Percentiles rank a stretch among this genome's conserved stretches.
Evolutionary conservation across 2,113 vertebrate species (phyloP).

Genomic region (Hystrix cristata): DNA sequence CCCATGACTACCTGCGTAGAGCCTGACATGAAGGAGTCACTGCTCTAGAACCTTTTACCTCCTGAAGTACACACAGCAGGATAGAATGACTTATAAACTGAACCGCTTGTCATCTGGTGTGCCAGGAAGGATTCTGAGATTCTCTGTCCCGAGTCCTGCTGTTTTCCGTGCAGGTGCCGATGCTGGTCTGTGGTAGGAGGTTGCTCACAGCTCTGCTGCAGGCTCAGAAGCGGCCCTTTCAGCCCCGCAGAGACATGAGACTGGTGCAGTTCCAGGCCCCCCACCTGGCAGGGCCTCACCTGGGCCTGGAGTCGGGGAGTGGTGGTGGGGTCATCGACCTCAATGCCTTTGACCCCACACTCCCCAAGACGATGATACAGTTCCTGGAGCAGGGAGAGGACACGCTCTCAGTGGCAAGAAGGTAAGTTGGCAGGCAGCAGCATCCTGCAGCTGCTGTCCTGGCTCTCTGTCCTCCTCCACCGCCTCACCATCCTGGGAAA

Average conservation of each 20-base stretch:
- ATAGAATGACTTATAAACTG: neutral
- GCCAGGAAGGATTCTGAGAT: neutral
- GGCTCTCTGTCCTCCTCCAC: neutral
- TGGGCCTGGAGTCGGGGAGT: slow-evolving; percentile 92
- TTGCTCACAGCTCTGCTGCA: slow-evolving; percentile 35
- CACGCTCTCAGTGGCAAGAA: slow-evolving; percentile 89
- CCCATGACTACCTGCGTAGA: neutral
- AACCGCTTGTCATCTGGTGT: neutral
- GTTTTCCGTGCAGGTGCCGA: slow-evolving; percentile 73
- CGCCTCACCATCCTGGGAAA: neutral
- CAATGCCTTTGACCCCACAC: slow-evolving; percentile 91
- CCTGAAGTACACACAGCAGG: neutral
- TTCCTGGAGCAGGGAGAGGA: slow-evolving; percentile 92
- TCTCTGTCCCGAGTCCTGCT: neutral
- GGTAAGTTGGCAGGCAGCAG: slow-evolving; percentile 75
- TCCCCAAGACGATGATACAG: slow-evolving; percentile 91
- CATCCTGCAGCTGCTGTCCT: neutral
- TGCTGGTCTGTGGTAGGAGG: slow-evolving; percentile 61
- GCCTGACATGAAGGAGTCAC: neutral
- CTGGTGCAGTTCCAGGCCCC: slow-evolving; percentile 92
- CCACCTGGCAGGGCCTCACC: slow-evolving; percentile 75
- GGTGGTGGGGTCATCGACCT: slow-evolving; percentile 92
- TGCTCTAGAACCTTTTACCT: neutral
- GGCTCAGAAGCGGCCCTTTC: slow-evolving; percentile 46
- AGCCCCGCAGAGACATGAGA: slow-evolving; percentile 87